A percentile compares a stretch with the other conserved stretches of the same genome.
Evolutionary conservation across 2,797 vertebrate genomes (phyloP).

Genomic region (Crenichthys baileyi): DNA sequence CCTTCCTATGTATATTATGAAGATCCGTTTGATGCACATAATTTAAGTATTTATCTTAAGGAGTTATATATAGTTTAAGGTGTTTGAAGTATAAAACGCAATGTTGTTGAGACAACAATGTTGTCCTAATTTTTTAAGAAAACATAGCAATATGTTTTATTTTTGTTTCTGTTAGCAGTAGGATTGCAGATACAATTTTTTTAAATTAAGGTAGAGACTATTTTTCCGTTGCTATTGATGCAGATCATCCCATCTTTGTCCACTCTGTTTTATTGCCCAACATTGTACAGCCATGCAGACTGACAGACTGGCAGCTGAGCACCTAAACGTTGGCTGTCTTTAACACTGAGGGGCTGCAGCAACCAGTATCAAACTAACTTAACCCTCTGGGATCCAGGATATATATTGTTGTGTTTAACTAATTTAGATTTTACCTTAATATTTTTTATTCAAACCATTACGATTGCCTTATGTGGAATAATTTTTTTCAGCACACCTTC

Average conservation of each 20-base stretch:
- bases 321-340: background rate
- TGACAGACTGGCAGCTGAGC: background rate
- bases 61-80: background rate
- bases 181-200: background rate
- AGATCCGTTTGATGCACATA: background rate
- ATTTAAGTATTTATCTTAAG: background rate
- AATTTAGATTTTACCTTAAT: no score
- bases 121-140: background rate
- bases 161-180: background rate
- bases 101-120: background rate
- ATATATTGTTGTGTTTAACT: no score
- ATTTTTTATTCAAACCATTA: no score
- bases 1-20: background rate
- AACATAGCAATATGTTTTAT: background rate
- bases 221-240: background rate
- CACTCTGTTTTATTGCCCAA: background rate
- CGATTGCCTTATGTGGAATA: no score
- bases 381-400: no score
- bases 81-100: background rate
- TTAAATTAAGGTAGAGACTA: background rate
- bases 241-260: background rate
- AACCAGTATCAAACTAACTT: no score
- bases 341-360: background rate
- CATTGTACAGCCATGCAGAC: background rate
- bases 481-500: no score